Conservation (phyloP, 2,113 vertebrate genomes). For the Labrus mixtus region DNA sequence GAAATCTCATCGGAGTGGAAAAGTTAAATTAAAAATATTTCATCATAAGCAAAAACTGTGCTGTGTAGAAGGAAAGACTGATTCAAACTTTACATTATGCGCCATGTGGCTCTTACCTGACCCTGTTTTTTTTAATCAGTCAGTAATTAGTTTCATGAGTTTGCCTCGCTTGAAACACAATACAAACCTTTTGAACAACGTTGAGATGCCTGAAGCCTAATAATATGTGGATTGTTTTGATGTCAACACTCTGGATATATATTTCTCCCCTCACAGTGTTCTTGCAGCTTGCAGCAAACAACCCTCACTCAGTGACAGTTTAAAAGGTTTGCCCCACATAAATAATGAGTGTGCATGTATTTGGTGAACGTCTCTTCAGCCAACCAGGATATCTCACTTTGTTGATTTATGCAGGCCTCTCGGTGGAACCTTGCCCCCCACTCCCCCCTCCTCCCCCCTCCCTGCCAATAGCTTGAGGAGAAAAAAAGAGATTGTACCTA, state of each 20-base stretch:
- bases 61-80: background rate
- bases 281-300: conserved; percentile 21
- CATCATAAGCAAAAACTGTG: background rate
- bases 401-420: conserved; percentile 58
- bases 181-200: conserved; percentile 5
- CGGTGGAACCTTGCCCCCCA: conserved; percentile 19
- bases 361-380: conserved; percentile 28
- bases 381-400: conserved; percentile 37
- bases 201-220: background rate
- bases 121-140: conserved; percentile 39
- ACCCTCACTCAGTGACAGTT: conserved; percentile 14
- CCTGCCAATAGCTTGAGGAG: conserved; percentile 37
- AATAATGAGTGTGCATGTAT: conserved; percentile 25
- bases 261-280: background rate
- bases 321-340: conserved; percentile 3
- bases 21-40: background rate
- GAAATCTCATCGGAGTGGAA: background rate
- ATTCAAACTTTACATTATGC: conserved; percentile 14
- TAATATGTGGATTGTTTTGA: conserved; percentile 8
- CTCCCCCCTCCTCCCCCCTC: background rate
- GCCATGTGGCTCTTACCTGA: conserved; percentile 8
- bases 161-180: background rate
- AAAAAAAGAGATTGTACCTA: conserved; percentile 68
- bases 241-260: background rate
- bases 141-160: conserved; percentile 18